Evolutionary conservation across 2,113 vertebrate species (phyloP).

Genomic region (Noctilio leporinus): DNA sequence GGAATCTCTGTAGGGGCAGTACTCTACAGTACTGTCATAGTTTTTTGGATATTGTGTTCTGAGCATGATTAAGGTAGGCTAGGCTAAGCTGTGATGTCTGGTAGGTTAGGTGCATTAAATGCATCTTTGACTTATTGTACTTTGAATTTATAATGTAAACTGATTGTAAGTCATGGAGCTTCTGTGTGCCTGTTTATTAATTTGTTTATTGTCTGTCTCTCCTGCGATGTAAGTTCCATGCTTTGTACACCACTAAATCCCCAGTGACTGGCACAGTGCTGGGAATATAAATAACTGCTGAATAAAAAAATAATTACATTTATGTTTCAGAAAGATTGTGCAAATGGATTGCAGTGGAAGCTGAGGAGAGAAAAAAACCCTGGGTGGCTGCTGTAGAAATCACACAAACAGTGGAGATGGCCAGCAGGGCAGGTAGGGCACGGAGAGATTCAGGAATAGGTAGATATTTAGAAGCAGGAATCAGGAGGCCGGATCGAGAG

Average conservation of each 20-base stretch:
- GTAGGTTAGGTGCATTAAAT: neutral
- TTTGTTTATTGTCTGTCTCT: neutral
- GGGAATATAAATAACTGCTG: neutral
- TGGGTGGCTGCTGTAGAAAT: too few species aligned
- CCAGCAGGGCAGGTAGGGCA: too few species aligned
- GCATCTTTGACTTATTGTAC: neutral
- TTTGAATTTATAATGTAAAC: neutral
- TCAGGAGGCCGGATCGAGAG: neutral
- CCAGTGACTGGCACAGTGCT: neutral
- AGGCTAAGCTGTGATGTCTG: neutral
- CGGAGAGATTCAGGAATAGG: neutral
- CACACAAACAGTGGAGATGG: neutral
- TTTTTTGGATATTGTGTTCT: neutral
- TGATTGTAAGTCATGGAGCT: neutral
- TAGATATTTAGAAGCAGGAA: neutral
- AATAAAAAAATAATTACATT: neutral
- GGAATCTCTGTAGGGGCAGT: too few species aligned
- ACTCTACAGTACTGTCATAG: too few species aligned
- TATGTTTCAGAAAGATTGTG: neutral
- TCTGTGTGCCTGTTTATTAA: neutral
- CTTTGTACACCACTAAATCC: neutral
- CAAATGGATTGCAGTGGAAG: neutral
- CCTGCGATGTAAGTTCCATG: neutral
- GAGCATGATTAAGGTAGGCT: neutral
- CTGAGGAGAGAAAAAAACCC: neutral